These are phyloP conservation scores for Lates japonicus DNA, from an alignment of 2,797 vertebrate species.

Conservation along the genomic window DNA sequence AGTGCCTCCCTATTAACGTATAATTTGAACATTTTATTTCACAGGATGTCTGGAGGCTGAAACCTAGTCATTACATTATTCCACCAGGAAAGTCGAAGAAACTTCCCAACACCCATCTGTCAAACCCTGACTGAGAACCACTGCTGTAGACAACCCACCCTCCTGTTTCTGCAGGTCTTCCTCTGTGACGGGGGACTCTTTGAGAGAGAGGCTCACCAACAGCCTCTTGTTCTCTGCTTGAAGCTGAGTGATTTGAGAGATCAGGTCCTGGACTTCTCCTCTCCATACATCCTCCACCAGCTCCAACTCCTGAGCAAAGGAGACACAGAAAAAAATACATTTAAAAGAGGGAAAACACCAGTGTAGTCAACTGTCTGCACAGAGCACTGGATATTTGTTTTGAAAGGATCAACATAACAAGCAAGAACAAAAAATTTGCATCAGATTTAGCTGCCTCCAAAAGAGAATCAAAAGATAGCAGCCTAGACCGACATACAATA, in stretches of 20 bases:
- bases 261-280: slow-evolving; percentile 92
- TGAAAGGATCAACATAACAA: background rate
- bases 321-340: background rate
- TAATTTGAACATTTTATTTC: background rate
- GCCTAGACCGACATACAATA: background rate
- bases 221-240: slow-evolving; percentile 94
- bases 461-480: background rate
- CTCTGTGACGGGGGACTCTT: slow-evolving; percentile 84
- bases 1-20: background rate
- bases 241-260: slow-evolving; percentile 92
- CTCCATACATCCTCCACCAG: slow-evolving; percentile 94
- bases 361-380: background rate
- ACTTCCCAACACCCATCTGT: background rate
- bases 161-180: slow-evolving; percentile 91
- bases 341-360: background rate
- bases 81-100: background rate
- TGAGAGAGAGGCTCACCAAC: slow-evolving; percentile 87
- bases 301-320: slow-evolving; percentile 89
- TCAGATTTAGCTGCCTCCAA: background rate
- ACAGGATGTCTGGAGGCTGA: background rate
- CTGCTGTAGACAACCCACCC: slow-evolving; percentile 78
- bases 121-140: background rate
- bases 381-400: background rate
- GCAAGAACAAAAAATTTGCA: background rate
- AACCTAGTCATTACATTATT: background rate